Conservation (phyloP, 2,113 vertebrate genomes). For the Lamprotornis superbus region DNA sequence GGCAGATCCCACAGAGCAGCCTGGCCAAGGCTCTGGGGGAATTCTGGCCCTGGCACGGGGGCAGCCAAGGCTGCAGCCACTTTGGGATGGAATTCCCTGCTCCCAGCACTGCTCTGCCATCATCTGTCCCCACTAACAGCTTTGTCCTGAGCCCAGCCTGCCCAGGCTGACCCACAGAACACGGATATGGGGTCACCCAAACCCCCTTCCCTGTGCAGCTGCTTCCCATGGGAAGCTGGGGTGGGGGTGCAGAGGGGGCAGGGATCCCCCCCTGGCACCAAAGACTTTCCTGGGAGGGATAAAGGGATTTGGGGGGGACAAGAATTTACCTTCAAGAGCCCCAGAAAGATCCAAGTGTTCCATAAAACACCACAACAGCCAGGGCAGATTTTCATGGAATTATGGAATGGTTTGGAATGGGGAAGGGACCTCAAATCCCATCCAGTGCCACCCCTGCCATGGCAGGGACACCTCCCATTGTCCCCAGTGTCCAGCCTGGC, state of each 20-base stretch:
- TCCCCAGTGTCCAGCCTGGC: background rate
- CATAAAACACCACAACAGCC: background rate
- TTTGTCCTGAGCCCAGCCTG: background rate
- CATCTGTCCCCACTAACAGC: background rate
- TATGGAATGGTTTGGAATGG: too few species aligned
- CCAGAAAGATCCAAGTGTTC: background rate
- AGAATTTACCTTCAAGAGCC: background rate
- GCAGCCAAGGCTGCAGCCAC: background rate
- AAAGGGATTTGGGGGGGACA: accelerated
- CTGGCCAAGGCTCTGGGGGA: background rate
- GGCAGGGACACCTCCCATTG: background rate
- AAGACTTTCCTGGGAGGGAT: background rate
- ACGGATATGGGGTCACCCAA: too few species aligned
- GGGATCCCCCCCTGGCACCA: background rate
- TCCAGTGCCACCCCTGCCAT: background rate
- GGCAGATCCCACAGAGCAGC: background rate
- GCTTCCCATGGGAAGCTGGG: accelerated
- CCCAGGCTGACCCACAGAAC: accelerated
- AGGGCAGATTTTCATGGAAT: background rate
- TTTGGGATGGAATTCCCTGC: background rate
- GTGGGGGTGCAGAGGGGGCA: background rate
- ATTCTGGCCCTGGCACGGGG: background rate
- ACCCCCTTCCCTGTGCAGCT: too few species aligned
- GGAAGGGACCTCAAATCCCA: background rate
- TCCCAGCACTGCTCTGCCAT: background rate